phyloP scores from a whole-genome alignment of 1,140 invertebrate genomes.

The Arctopsyche grandis region DNA sequence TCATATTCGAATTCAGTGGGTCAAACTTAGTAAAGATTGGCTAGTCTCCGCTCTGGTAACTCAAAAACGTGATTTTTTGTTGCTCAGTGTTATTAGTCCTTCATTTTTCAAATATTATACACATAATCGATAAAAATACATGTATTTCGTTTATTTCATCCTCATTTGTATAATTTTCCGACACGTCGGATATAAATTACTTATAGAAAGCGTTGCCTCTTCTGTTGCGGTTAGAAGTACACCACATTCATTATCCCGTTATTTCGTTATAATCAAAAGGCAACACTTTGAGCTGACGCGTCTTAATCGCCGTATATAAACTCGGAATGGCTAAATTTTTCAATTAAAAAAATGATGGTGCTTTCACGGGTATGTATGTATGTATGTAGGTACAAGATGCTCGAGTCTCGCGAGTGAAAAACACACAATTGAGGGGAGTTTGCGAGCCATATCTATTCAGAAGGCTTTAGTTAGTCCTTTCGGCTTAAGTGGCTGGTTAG shows the following conservation, averaged over 20 bases:
- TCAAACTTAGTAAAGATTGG: no score
- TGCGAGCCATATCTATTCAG: slow-evolving; percentile 20
- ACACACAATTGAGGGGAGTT: slow-evolving; percentile 20
- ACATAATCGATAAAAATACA: no score
- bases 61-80: no score
- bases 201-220: not conserved
- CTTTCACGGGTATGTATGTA: not conserved
- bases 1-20: no score
- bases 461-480: slow-evolving; percentile 20
- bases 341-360: not conserved
- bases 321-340: no score
- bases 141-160: not conserved
- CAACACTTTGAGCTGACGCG: slow-evolving; percentile 10
- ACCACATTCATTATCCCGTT: not conserved
- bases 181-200: not conserved
- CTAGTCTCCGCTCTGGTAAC: no score
- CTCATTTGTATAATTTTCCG: no score
- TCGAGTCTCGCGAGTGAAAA: not conserved
- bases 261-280: slow-evolving; percentile 1
- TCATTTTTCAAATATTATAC: no score
- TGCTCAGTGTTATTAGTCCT: no score
- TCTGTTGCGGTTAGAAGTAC: not conserved
- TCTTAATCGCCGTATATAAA: not conserved
- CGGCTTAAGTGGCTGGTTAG: slow-evolving; percentile 29
- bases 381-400: not conserved